phyloP scores from a whole-genome alignment of 2,797 vertebrate genomes.

The Chaenodraco wilsoni region DNA sequence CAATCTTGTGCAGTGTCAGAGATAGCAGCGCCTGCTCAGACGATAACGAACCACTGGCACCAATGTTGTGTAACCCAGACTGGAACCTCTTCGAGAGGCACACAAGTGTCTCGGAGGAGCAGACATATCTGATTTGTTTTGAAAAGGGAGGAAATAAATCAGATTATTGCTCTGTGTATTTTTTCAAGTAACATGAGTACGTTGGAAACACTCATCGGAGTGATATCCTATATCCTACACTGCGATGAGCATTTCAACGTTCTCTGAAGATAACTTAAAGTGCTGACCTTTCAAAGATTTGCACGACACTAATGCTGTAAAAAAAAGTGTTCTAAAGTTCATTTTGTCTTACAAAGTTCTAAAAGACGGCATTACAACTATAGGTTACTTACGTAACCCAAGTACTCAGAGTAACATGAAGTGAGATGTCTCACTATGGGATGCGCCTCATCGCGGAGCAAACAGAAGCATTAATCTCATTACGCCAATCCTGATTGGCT shows the following conservation, averaged over 20 bases:
- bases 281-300: conserved; percentile 4
- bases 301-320: conserved; percentile 2
- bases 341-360: neutral
- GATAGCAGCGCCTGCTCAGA: conserved; percentile 51
- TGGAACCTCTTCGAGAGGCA: conserved; percentile 33
- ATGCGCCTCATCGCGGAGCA: too few relatives aligned
- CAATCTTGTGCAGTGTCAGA: conserved; percentile 43
- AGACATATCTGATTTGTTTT: conserved; percentile 61
- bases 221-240: conserved; percentile 38
- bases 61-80: conserved; percentile 49
- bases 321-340: neutral
- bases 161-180: conserved; percentile 66
- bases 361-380: neutral
- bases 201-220: conserved; percentile 37
- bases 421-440: too few relatives aligned
- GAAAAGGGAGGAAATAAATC: conserved; percentile 67
- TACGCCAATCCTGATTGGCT: too few relatives aligned
- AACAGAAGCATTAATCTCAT: too few relatives aligned
- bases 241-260: too few relatives aligned
- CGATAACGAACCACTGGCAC: conserved; percentile 57
- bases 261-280: conserved; percentile 22
- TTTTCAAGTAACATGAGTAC: conserved; percentile 65
- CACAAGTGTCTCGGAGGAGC: conserved; percentile 37
- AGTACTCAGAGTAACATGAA: too few relatives aligned
- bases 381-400: too few relatives aligned